Conservation (phyloP, 2,113 vertebrate genomes). For the Psittacara wagleri region DNA sequence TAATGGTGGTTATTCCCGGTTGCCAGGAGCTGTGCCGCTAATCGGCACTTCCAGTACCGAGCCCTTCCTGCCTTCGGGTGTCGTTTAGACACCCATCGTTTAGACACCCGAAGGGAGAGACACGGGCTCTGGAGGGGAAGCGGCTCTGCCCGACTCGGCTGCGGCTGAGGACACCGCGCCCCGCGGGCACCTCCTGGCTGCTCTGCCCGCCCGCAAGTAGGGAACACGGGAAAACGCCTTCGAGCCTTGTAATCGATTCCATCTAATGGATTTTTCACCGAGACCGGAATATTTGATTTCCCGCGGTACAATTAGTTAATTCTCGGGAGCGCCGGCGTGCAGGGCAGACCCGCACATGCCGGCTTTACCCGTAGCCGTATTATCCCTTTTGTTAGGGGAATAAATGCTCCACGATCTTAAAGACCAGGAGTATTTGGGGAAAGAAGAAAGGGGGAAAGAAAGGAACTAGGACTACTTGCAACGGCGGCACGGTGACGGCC, state of each 20-base stretch:
- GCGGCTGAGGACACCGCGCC: neutral
- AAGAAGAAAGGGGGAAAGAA: accelerated
- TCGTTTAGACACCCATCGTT: neutral
- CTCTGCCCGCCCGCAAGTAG: neutral
- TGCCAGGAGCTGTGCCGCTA: neutral
- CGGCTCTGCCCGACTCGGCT: neutral
- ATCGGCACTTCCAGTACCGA: neutral
- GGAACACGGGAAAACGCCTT: neutral
- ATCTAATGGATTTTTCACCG: neutral
- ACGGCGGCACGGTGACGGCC: too few species aligned
- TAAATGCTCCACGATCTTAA: neutral
- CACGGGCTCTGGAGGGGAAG: neutral
- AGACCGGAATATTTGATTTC: neutral
- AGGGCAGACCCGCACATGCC: neutral
- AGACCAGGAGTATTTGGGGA: neutral
- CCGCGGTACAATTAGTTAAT: neutral
- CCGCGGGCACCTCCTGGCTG: neutral
- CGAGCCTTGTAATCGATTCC: neutral
- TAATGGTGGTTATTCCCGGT: neutral
- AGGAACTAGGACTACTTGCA: neutral
- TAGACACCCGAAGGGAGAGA: neutral
- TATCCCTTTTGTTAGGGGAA: neutral
- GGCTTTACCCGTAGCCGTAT: neutral
- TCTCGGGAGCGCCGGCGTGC: neutral
- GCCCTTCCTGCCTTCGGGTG: neutral